These are phyloP conservation scores for Archaeoteleia sp. DNA, from an alignment of 2,888 invertebrate genomes.

Conservation along the genomic window DNA sequence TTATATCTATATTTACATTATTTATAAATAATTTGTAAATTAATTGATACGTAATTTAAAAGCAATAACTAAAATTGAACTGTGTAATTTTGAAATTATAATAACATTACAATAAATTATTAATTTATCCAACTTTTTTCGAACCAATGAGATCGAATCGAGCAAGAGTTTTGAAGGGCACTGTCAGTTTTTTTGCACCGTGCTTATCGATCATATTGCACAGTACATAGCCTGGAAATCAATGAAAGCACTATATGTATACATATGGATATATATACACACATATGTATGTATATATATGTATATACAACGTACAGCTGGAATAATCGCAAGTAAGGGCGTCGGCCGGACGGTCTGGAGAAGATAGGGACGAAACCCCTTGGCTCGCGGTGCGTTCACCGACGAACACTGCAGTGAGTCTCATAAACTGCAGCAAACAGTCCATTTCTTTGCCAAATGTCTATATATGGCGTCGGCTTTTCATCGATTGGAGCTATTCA, in stretches of 20 bases:
- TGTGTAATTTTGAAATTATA: too few relatives aligned
- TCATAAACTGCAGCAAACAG: constrained; percentile 32
- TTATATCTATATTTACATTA: too few relatives aligned
- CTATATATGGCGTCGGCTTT: constrained; percentile 27
- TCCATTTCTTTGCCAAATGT: constrained; percentile 44
- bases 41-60: too few relatives aligned
- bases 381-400: constrained; percentile 23
- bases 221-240: constrained; percentile 28
- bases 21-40: too few relatives aligned
- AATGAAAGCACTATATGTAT: constrained; percentile 29
- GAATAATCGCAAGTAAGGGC: constrained; percentile 43
- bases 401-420: constrained; percentile 13
- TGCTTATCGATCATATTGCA: constrained; percentile 34
- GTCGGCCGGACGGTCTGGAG: constrained; percentile 41
- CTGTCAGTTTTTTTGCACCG: constrained; percentile 17
- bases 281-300: constrained; percentile 10
- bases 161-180: constrained; percentile 25
- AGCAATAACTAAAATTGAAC: too few relatives aligned
- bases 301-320: constrained; percentile 19
- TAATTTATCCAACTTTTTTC: too few relatives aligned
- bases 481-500: constrained; percentile 35
- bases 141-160: too few relatives aligned
- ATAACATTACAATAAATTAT: too few relatives aligned
- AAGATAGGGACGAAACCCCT: constrained; percentile 47
- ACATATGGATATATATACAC: constrained; percentile 1